Base-by-base conservation (phyloP, 2,888 invertebrate species). In the Polylopha cassiicola region DNA sequence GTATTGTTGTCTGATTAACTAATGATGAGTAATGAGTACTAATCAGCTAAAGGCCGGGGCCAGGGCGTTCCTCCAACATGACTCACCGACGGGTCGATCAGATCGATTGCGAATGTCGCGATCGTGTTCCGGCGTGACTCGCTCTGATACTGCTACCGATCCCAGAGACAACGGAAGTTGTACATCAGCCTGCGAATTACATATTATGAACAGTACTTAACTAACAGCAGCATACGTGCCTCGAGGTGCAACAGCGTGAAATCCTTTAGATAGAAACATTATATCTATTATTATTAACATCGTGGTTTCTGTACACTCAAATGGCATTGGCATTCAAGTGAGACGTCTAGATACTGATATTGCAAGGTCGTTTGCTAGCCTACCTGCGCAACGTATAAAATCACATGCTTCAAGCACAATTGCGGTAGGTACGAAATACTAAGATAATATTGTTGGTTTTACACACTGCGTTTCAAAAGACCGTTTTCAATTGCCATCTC, bases 11-110 rank as follows among this genome's bases (percentile, higher is more conserved):
- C 58, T 67, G 69, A 76, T 76, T 73, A 68, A 56, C 58, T 61
- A 61, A 59, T 61, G 65, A 73, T 80, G 82, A 79, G 68, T 77
- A 79, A 82, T 66, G 62, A 65, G 63, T 63, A 61, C 57, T 80
- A 77, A 80, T 80, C 78, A 74, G 67, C 58, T 46, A 65, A 69
- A 73, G 72, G 77, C 71, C 73, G 57, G 50, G 57, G 60, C 39
- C 53, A 61, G 71, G 73, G 73, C 82, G 73, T 78, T 80, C 77
- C 77, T 71, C 65, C 49, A 49, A 9, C 42, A 48, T 82, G 81
- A 81, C 50, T 82, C 81, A 81, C 15, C 29, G 28, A 17, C 44
- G 21, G 33, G 17, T 41, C 47, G 43, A 47, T 48, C 45, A 45
- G 42, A 43, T 29, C 41, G 50, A 51, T 49, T 29, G 46, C 37